These are phyloP conservation scores for Rhagologus leucostigma DNA, from an alignment of 2,113 vertebrate genomes.

Conservation along the genomic window DNA sequence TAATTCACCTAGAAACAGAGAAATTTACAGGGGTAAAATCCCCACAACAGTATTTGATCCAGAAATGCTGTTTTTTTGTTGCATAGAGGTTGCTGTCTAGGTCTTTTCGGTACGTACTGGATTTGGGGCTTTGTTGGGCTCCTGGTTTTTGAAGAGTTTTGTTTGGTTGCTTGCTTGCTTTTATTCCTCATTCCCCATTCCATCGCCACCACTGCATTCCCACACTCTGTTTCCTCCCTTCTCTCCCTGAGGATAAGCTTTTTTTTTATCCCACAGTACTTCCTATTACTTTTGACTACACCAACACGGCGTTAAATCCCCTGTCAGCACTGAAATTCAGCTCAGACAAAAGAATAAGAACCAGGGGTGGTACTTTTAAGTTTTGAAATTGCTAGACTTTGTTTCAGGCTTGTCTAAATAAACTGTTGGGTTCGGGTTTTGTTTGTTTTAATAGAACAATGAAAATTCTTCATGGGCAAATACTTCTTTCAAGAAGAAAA, in stretches of 20 bases:
- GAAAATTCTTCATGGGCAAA: neutral
- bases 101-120: neutral
- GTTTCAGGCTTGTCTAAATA: neutral
- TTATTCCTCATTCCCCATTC: neutral
- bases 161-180: neutral
- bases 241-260: neutral
- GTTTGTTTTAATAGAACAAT: neutral
- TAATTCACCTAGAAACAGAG: neutral
- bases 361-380: neutral
- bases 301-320: rapidly evolving
- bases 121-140: neutral
- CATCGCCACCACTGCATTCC: neutral
- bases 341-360: neutral
- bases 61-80: neutral
- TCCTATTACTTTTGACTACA: neutral
- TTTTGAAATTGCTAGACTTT: neutral
- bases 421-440: rapidly evolving
- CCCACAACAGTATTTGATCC: neutral
- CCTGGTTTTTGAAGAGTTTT: neutral
- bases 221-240: neutral
- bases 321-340: neutral
- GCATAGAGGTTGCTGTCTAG: neutral
- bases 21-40: rapidly evolving
- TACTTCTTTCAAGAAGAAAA: neutral
- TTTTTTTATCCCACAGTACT: neutral